Evolutionary conservation across 2,888 invertebrate species (phyloP).

Genomic region (Fragum whitleyi): DNA sequence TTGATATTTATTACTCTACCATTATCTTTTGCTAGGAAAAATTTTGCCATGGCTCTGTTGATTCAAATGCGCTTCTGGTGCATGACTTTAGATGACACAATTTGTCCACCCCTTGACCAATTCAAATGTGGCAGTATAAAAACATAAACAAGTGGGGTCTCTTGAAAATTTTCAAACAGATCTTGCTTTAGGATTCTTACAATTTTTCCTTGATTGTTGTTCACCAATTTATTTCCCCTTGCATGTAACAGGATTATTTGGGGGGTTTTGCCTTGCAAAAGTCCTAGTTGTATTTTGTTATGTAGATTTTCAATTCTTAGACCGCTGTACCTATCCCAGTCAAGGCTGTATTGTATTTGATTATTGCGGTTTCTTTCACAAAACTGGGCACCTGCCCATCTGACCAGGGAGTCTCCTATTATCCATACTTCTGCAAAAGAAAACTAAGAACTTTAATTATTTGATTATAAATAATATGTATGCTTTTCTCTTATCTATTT

Average conservation of each 20-base stretch:
- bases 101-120: slow-evolving; percentile 1
- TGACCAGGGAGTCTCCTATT: slow-evolving; percentile 35
- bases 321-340: slow-evolving; percentile 27
- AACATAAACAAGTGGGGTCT: slow-evolving; percentile 15
- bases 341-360: background rate
- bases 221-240: slow-evolving; percentile 34
- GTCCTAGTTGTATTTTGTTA: slow-evolving; percentile 16
- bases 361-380: background rate
- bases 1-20: slow-evolving; percentile 16
- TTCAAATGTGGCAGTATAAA: slow-evolving; percentile 31
- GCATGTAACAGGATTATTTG: slow-evolving; percentile 27
- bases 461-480: too few species aligned
- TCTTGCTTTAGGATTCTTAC: slow-evolving; percentile 12
- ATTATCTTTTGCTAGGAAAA: background rate
- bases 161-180: slow-evolving; percentile 15
- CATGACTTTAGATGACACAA: background rate
- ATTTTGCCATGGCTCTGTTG: slow-evolving; percentile 3
- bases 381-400: slow-evolving; percentile 26
- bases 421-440: slow-evolving; percentile 44
- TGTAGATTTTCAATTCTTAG: slow-evolving; percentile 17
- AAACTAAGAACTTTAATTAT: too few species aligned
- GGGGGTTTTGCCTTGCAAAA: slow-evolving; percentile 14
- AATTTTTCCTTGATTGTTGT: slow-evolving; percentile 25
- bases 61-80: slow-evolving; percentile 10
- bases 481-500: background rate